Conservation (phyloP, 1,140 invertebrate species). For the Drosophila pectinifera region DNA sequence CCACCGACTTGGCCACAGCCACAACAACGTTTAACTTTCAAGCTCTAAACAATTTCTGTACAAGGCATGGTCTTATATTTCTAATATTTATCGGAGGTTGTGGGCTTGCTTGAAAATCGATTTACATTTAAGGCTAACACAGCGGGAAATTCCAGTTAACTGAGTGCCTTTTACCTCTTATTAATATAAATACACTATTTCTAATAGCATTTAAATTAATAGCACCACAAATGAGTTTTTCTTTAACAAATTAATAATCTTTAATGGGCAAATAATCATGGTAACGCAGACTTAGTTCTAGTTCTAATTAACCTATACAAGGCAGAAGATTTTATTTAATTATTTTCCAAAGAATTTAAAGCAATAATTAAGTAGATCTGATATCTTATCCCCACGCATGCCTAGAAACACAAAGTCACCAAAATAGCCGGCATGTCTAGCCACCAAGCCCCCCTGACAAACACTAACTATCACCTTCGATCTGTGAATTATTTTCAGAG, state of each 20-base stretch:
- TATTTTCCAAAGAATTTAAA: neutral
- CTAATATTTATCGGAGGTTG: slow-evolving; percentile 31
- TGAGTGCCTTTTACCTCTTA: neutral
- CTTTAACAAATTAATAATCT: too few species aligned
- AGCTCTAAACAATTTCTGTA: slow-evolving; percentile 15
- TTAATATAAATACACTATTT: neutral
- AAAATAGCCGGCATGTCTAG: slow-evolving; percentile 24
- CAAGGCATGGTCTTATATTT: slow-evolving; percentile 19
- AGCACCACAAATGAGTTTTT: too few species aligned
- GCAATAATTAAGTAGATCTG: too few species aligned
- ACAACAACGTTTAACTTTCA: slow-evolving; percentile 32
- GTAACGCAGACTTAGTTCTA: too few species aligned
- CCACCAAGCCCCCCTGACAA: slow-evolving; percentile 8
- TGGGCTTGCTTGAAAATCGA: slow-evolving; percentile 62
- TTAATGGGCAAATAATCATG: neutral
- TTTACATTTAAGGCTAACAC: slow-evolving; percentile 38
- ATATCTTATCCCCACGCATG: slow-evolving; percentile 2
- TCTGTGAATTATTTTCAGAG: slow-evolving; percentile 69
- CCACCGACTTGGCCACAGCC: slow-evolving; percentile 11
- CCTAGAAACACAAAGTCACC: slow-evolving; percentile 7
- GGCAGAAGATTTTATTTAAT: neutral
- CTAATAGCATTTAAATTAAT: neutral
- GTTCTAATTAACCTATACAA: neutral
- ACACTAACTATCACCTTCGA: slow-evolving; percentile 11
- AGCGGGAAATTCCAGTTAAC: neutral